Evolutionary conservation across 2,797 vertebrate species (phyloP).

Genomic region (Poecilia velifera): DNA sequence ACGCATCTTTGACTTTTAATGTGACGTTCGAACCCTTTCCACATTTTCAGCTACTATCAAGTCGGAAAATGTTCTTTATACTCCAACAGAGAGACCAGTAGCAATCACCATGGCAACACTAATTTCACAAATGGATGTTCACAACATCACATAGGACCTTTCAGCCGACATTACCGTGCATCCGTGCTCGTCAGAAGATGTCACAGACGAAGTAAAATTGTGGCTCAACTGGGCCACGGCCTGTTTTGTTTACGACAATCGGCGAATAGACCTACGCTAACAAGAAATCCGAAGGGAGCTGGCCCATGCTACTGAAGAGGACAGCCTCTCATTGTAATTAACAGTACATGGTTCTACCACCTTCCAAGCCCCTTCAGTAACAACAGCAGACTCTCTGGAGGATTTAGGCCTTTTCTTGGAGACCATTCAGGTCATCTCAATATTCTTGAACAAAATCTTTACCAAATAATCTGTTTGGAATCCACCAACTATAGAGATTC

Average conservation of each 20-base stretch:
- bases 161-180: conserved; percentile 33
- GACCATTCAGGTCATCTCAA: conserved; percentile 24
- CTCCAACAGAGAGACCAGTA: conserved; percentile 55
- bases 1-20: conserved; percentile 30
- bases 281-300: conserved; percentile 26
- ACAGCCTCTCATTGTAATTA: conserved; percentile 31
- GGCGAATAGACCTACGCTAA: conserved; percentile 6
- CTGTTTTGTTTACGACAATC: conserved; percentile 23
- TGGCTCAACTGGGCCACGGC: not conserved
- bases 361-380: conserved; percentile 59
- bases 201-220: conserved; percentile 7
- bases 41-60: conserved; percentile 43
- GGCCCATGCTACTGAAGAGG: conserved; percentile 23
- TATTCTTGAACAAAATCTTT: not conserved
- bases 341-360: conserved; percentile 13
- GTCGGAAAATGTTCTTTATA: conserved; percentile 51
- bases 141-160: conserved; percentile 47
- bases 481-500: not conserved
- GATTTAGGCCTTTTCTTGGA: conserved; percentile 45
- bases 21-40: conserved; percentile 39
- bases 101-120: conserved; percentile 77
- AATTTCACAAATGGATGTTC: conserved; percentile 64
- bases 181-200: conserved; percentile 17
- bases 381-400: conserved; percentile 52
- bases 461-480: not conserved